phyloP scores from a whole-genome alignment of 2,113 vertebrate genomes.

The Coryphaenoides rupestris region DNA sequence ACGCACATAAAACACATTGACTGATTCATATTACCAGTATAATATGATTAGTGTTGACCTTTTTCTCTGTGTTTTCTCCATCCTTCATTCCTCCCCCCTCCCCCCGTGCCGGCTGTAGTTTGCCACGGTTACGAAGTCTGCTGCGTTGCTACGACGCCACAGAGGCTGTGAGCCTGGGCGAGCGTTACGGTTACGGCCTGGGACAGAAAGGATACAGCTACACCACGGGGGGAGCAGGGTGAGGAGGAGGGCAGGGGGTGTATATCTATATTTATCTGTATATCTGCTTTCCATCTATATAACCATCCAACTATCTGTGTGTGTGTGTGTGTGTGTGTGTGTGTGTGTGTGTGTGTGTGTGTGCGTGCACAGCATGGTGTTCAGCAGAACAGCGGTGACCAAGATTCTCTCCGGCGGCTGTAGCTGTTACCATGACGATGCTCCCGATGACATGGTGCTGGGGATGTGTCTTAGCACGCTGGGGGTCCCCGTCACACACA shows the following conservation, averaged over 20 bases:
- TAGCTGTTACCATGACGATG: constrained; percentile 82
- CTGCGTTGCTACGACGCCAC: constrained; percentile 83
- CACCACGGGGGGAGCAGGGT: constrained; percentile 90
- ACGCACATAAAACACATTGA: too few relatives aligned
- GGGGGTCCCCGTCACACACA: constrained; percentile 83
- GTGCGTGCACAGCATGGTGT: constrained; percentile 80
- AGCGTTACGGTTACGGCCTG: constrained; percentile 85
- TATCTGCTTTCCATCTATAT: background rate
- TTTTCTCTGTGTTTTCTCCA: background rate
- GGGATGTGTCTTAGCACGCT: constrained; percentile 86
- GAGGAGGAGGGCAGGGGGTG: constrained; percentile 38
- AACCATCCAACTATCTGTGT: too few relatives aligned
- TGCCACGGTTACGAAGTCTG: constrained; percentile 79
- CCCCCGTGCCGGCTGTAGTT: constrained; percentile 52
- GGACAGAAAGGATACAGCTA: constrained; percentile 88
- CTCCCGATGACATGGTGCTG: constrained; percentile 92
- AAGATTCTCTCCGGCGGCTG: constrained; percentile 81
- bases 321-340: too few relatives aligned
- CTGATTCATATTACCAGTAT: too few relatives aligned
- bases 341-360: background rate
- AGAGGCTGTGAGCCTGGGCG: constrained; percentile 82
- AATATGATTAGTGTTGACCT: background rate
- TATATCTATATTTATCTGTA: too few relatives aligned
- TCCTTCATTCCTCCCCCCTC: too few relatives aligned
- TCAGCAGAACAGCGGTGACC: constrained; percentile 79